Evolutionary conservation across 2,113 vertebrate genomes (phyloP), one percentile per base, ranked within the genome.

Genomic region (Proterorhinus semilunaris): DNA sequence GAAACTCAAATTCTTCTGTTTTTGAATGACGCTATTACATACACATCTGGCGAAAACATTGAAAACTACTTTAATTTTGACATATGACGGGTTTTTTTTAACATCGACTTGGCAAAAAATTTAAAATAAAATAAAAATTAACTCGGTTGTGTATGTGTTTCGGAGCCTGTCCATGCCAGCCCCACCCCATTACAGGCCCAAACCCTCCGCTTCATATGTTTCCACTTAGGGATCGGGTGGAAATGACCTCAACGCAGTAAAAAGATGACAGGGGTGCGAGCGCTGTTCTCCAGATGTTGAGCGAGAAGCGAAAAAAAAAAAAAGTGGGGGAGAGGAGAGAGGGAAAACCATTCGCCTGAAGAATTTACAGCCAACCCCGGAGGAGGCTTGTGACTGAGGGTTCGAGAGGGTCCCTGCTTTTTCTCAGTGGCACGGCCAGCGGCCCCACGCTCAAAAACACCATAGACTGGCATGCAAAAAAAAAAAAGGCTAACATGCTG

Each of bases 201-300:
- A 88, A 79, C 88, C 86, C 86, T 78, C 81, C 80, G 80, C 83
- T 89, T 90, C 90, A 91, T 92, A 83, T 90, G 90, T 89, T 91
- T 92, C 87, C 90, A 92, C 87, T 92, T 91, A 84, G 87, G 76
- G 87, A 91, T 85, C 89, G 90, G 87, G 89, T 91, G 90, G 90
- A 92, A 92, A 92, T 93, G 91, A 91, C 89, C 90, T 93, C 90
- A 92, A 87, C 87, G 76, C 90, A 86, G 90, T 91, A 92, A 93
- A 58, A 92, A 92, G 89, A 90, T 91, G 91, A 90, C 90, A 87
- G 84, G 90, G 90, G 89, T 87, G 88, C 87, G 85, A 87, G 90
- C 66, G 44, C 89, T 92, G 91, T 90, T 89, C 86, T 88, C 90
- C 91, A 93, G 89, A 93, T 92, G 90, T 91, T 58, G 88, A 85